A percentile compares a stretch with the other conserved stretches of the same genome.
These are phyloP conservation scores for Catamblyrhynchus diadema DNA, from an alignment of 2,797 vertebrate species.

Conservation along the genomic window DNA sequence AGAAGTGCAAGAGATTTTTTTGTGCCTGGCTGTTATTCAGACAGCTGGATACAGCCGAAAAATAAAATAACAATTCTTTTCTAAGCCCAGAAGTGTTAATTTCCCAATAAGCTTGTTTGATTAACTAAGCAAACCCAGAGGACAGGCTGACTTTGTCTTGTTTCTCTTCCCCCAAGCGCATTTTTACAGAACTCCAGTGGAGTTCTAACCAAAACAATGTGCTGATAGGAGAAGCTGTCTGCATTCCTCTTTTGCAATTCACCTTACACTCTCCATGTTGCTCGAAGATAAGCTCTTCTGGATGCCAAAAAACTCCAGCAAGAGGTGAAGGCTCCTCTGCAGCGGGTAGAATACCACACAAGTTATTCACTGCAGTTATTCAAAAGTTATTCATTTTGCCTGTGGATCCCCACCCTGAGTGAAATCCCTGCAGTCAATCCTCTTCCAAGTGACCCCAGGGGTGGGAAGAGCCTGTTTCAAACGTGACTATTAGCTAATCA, in stretches of 20 bases:
- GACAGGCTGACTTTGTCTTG: neutral
- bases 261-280: constrained; percentile 39
- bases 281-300: constrained; percentile 46
- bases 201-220: constrained; percentile 49
- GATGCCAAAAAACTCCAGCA: constrained; percentile 46
- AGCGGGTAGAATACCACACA: neutral
- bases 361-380: constrained; percentile 25
- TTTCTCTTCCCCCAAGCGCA: neutral
- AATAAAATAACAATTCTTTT: neutral
- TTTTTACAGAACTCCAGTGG: constrained; percentile 25
- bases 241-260: constrained; percentile 61
- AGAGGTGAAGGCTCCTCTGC: constrained; percentile 62
- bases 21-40: neutral
- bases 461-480: neutral
- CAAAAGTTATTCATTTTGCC: too few species aligned
- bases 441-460: constrained; percentile 3
- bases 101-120: neutral
- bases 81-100: neutral
- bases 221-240: constrained; percentile 60
- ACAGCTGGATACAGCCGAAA: neutral
- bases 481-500: neutral
- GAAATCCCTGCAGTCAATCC: neutral
- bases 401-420: neutral
- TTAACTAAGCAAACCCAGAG: neutral
- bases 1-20: neutral